phyloP scores from a whole-genome alignment of 2,113 vertebrate species.

The Leptocoma aspasia region DNA sequence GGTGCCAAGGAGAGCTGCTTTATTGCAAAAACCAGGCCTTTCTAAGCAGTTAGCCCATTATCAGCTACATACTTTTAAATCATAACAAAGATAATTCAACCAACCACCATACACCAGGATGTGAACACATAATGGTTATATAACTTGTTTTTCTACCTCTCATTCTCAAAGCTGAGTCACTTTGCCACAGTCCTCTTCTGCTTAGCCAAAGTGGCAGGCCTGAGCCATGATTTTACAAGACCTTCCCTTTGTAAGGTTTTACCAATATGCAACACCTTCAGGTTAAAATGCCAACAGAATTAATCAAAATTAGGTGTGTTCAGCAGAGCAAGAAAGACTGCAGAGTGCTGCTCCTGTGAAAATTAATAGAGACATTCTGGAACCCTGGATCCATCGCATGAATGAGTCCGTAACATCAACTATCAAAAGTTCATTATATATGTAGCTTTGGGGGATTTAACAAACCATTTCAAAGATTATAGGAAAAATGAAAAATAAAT shows the following conservation, averaged over 20 bases:
- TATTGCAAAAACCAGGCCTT: background rate
- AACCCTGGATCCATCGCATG: background rate
- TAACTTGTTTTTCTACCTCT: background rate
- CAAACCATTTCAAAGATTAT: background rate
- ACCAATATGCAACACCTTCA: background rate
- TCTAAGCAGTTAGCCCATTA: background rate
- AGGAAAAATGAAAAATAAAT: slow-evolving; percentile 8
- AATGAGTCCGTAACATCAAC: background rate
- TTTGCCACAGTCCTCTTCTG: background rate
- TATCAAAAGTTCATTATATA: background rate
- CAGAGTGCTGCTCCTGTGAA: background rate
- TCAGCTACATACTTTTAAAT: background rate
- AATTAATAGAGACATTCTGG: background rate
- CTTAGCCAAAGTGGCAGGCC: too few relatives aligned
- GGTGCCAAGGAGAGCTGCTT: background rate
- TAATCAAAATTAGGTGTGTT: background rate
- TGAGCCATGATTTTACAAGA: background rate
- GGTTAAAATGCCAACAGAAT: background rate
- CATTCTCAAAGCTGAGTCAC: background rate
- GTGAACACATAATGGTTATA: background rate
- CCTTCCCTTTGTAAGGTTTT: background rate
- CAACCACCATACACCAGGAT: too few relatives aligned
- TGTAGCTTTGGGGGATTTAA: background rate
- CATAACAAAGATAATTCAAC: background rate
- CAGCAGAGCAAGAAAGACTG: background rate